phyloP scores from a whole-genome alignment of 2,113 vertebrate genomes.

The Lynx canadensis region DNA sequence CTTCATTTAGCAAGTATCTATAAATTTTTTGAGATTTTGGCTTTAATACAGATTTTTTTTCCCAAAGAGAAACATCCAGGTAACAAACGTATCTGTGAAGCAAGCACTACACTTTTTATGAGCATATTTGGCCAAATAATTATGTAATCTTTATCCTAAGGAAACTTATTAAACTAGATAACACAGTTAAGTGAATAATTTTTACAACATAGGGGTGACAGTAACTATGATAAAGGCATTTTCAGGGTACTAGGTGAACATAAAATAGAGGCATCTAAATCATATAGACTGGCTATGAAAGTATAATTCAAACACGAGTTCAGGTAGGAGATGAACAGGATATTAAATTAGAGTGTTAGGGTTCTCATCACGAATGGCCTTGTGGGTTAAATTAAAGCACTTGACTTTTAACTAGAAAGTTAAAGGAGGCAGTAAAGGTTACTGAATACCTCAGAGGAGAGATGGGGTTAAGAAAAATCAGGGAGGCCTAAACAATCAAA shows the following conservation, averaged over 20 bases:
- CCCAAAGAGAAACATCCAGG: background rate
- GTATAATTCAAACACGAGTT: background rate
- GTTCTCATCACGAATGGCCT: background rate
- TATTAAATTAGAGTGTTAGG: background rate
- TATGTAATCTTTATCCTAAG: background rate
- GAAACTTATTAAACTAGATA: background rate
- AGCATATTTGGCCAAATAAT: background rate
- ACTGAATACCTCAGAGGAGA: background rate
- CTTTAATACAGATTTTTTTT: background rate
- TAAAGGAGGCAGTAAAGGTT: background rate
- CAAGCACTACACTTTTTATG: background rate
- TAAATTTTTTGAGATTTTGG: background rate
- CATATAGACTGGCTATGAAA: background rate
- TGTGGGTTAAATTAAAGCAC: background rate
- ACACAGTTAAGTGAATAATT: background rate
- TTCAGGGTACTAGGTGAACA: background rate
- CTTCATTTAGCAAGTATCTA: background rate
- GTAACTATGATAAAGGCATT: background rate
- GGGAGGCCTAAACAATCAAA: background rate
- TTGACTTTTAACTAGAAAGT: conserved; percentile 10
- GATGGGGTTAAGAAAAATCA: background rate
- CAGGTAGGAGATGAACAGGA: background rate
- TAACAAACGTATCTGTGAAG: background rate
- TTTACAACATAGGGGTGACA: background rate
- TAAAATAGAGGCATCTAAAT: background rate